These are phyloP conservation scores for Tympanoctomys barrerae DNA, from an alignment of 2,797 vertebrate genomes.

Conservation along the genomic window DNA sequence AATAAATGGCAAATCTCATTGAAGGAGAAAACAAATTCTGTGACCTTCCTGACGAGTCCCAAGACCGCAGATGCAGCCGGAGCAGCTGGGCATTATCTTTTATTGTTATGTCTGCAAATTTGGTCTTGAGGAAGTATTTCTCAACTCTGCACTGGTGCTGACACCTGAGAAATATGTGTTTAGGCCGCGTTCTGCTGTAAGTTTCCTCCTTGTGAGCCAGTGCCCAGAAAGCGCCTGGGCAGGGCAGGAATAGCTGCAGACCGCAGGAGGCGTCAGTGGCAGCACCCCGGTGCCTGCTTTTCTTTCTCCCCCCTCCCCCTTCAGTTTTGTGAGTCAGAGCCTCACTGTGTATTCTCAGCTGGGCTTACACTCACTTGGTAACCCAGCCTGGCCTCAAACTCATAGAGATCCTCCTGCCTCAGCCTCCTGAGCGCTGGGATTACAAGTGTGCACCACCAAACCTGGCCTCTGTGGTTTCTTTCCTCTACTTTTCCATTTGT, in stretches of 20 bases:
- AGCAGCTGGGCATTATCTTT: neutral
- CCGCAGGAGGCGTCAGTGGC: neutral
- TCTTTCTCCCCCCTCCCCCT: neutral
- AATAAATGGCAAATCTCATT: neutral
- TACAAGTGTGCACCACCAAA: neutral
- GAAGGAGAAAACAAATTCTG: neutral
- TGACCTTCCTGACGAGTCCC: neutral
- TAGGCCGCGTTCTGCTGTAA: neutral
- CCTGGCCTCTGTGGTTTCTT: neutral
- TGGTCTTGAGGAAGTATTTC: neutral
- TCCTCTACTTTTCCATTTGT: neutral
- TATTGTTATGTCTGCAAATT: neutral
- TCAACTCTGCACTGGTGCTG: neutral
- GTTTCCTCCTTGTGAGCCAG: neutral
- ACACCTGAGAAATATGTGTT: neutral
- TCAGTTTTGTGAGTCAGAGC: neutral
- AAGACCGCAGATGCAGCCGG: neutral
- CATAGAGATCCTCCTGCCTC: neutral
- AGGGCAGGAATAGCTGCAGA: neutral
- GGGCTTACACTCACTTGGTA: neutral
- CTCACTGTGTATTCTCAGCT: neutral
- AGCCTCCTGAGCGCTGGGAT: neutral
- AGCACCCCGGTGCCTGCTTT: too few species aligned
- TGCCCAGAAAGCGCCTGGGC: fast-evolving
- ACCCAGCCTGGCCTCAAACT: neutral